Evolutionary conservation across 2,113 vertebrate genomes (phyloP).

Genomic region (Stercorarius parasiticus): DNA sequence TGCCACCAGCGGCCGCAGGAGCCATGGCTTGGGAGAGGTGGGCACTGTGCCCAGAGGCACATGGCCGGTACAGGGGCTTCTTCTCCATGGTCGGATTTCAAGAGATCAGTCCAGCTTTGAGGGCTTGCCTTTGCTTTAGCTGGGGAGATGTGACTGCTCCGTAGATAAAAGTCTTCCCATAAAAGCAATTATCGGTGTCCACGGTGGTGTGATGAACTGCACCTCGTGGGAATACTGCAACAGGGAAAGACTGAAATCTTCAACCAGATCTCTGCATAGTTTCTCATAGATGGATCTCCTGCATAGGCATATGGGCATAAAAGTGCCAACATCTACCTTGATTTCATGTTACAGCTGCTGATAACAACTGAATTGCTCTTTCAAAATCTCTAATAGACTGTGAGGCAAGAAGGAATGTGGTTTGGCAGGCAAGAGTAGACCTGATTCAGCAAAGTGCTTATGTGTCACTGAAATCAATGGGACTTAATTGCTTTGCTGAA

Average conservation of each 20-base stretch:
- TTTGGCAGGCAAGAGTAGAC: not conserved
- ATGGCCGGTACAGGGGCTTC: not conserved
- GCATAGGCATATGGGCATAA: not conserved
- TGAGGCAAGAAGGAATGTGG: not conserved
- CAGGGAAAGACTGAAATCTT: not conserved
- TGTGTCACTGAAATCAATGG: not conserved
- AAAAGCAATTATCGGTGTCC: not conserved
- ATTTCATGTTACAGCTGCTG: not conserved
- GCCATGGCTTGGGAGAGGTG: not conserved
- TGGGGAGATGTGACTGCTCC: not conserved
- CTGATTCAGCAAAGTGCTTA: not conserved
- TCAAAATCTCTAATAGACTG: not conserved
- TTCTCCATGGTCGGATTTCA: not conserved
- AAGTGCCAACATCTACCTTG: not conserved
- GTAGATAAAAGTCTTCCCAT: not conserved
- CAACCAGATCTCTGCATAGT: not conserved
- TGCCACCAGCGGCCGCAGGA: fast-evolving
- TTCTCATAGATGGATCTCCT: not conserved
- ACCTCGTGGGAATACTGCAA: fast-evolving
- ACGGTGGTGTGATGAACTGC: fast-evolving
- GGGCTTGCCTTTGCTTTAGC: not conserved
- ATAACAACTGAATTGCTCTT: not conserved
- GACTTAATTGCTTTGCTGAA: slow-evolving; percentile 41
- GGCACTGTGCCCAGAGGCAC: not conserved
- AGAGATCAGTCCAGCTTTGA: not conserved